Evolutionary conservation across 92 coral and sea anemone species (phyloP).

Genomic region (Bergia sp.): DNA sequence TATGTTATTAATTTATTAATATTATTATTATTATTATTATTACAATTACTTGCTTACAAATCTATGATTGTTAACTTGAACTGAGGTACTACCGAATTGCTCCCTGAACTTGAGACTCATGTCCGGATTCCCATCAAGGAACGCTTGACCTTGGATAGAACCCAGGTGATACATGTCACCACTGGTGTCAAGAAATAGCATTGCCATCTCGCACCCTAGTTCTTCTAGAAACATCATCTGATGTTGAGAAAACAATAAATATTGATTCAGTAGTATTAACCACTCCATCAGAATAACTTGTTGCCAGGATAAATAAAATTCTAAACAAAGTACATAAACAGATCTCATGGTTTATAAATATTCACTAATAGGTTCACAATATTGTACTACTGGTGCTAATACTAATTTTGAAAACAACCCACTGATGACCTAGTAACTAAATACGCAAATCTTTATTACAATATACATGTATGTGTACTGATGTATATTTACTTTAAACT

Average conservation of each 20-base stretch:
- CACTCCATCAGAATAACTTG: not conserved
- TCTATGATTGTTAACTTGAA: not conserved
- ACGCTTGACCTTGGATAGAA: not conserved
- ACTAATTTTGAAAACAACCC: too few relatives aligned
- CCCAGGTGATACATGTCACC: conserved; percentile 12
- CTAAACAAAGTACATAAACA: not conserved
- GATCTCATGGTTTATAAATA: not conserved
- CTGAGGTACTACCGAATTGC: conserved; percentile 11
- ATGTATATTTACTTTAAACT: too few relatives aligned
- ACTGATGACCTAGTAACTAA: too few relatives aligned
- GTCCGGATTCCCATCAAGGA: conserved; percentile 1
- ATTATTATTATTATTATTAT: not conserved
- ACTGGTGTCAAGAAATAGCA: not conserved
- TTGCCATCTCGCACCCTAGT: conserved; percentile 4
- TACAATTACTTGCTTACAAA: too few relatives aligned
- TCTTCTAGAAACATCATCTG: conserved; percentile 26
- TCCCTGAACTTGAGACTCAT: conserved; percentile 8
- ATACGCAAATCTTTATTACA: too few relatives aligned
- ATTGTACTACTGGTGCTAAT: too few relatives aligned
- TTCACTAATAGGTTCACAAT: too few relatives aligned
- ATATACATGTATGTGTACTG: too few relatives aligned
- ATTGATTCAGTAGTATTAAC: not conserved
- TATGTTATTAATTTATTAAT: not conserved
- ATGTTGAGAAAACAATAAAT: not conserved
- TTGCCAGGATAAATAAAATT: not conserved